These are phyloP conservation scores for Alosa sapidissima DNA, from an alignment of 2,797 vertebrate species.

Conservation along the genomic window DNA sequence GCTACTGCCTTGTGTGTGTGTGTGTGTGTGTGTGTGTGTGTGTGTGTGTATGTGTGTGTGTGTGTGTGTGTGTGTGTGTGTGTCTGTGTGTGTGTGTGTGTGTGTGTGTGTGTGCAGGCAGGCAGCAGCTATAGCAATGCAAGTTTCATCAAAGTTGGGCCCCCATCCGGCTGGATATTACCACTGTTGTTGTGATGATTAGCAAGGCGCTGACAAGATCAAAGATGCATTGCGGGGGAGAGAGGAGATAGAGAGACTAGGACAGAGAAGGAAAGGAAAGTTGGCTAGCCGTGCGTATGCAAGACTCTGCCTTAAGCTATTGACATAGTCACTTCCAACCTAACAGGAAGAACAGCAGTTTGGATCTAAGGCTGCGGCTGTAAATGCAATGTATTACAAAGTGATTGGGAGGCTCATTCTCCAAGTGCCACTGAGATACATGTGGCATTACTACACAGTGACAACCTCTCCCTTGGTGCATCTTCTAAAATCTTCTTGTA, in stretches of 20 bases:
- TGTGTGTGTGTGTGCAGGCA: not conserved
- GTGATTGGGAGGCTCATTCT: not conserved
- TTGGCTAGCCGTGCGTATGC: conserved; percentile 33
- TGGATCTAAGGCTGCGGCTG: not conserved
- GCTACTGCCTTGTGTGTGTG: not conserved
- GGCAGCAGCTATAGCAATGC: conserved; percentile 61
- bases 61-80: not conserved
- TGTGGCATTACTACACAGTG: not conserved
- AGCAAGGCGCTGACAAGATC: conserved; percentile 65
- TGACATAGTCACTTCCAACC: conserved; percentile 31
- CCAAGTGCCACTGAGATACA: not conserved
- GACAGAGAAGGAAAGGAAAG: not conserved
- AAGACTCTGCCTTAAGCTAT: conserved; percentile 56
- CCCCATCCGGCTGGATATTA: conserved; percentile 64
- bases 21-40: conserved; percentile 16
- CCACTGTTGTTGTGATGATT: conserved; percentile 69
- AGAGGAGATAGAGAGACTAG: not conserved
- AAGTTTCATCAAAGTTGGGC: conserved; percentile 73
- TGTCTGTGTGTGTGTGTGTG: not conserved
- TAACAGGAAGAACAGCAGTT: not conserved
- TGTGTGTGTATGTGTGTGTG: not conserved
- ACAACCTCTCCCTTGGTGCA: not conserved
- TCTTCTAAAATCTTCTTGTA: not conserved
- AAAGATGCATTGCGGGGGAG: conserved; percentile 41
- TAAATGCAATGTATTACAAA: too few species aligned